phyloP scores from a whole-genome alignment of 2,113 vertebrate genomes.

The Donacobius atricapilla region DNA sequence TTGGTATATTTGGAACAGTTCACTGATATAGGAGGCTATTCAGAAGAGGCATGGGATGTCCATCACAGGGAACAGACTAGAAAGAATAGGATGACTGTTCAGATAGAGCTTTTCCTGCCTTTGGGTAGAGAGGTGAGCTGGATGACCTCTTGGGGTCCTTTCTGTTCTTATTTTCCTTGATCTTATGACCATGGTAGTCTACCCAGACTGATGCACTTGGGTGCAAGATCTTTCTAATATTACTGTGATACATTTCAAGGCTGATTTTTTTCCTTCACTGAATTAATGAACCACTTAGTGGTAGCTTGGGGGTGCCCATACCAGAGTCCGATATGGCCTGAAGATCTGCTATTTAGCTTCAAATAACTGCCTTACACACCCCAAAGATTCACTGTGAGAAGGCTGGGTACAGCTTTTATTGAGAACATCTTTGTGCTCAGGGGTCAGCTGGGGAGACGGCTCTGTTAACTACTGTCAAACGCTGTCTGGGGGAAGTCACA shows the following conservation, averaged over 20 bases:
- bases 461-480: neutral
- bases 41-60: neutral
- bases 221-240: neutral
- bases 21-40: neutral
- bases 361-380: neutral
- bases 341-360: neutral
- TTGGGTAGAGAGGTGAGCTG: neutral
- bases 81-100: neutral
- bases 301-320: neutral
- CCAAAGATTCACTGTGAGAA: neutral
- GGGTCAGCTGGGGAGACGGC: slow-evolving; percentile 8
- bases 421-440: neutral
- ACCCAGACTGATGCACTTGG: neutral
- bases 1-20: neutral
- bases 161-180: neutral
- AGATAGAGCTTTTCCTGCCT: neutral
- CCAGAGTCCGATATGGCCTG: neutral
- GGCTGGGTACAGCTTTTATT: neutral
- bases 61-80: neutral
- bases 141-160: neutral
- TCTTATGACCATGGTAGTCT: neutral
- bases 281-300: neutral
- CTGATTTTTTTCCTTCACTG: neutral
- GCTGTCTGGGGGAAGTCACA: neutral
- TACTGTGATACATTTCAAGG: neutral